Percentiles rank a stretch among this genome's conserved stretches.
Evolutionary conservation across 1,140 invertebrate genomes (phyloP).

Genomic region (Bombus waltoni): DNA sequence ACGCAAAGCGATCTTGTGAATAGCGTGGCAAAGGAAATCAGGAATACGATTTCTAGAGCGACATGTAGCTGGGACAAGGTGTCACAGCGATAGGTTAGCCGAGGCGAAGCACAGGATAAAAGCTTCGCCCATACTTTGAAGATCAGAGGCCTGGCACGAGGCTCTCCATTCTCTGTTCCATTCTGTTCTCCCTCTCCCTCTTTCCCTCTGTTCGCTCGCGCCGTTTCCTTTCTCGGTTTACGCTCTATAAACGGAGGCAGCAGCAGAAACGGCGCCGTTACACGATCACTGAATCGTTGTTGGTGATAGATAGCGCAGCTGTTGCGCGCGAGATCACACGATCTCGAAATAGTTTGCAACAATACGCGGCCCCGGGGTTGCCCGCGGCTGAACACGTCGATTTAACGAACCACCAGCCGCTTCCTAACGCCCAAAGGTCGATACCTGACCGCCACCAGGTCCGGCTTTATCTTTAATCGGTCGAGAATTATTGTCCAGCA

Average conservation of each 20-base stretch:
- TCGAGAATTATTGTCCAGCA: slow-evolving; percentile 41
- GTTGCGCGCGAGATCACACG: slow-evolving; percentile 78
- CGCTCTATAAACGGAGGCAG: slow-evolving; percentile 74
- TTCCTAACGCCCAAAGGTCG: slow-evolving; percentile 8
- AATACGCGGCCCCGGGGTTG: slow-evolving; percentile 64
- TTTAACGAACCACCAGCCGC: slow-evolving; percentile 61
- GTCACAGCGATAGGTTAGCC: slow-evolving; percentile 59
- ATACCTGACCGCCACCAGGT: slow-evolving; percentile 19
- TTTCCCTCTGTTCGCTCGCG: neutral
- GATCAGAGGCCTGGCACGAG: slow-evolving; percentile 74
- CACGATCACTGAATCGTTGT: slow-evolving; percentile 81
- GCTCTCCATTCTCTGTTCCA: slow-evolving; percentile 50
- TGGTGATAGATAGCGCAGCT: slow-evolving; percentile 81
- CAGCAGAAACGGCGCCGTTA: slow-evolving; percentile 61
- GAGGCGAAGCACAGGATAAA: slow-evolving; percentile 59
- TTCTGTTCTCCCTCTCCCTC: slow-evolving; percentile 12
- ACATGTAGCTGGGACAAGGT: slow-evolving; percentile 47
- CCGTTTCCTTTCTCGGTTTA: slow-evolving; percentile 67
- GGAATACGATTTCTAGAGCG: slow-evolving; percentile 56
- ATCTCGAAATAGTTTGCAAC: slow-evolving; percentile 79
- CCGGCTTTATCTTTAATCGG: slow-evolving; percentile 48
- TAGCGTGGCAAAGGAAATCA: slow-evolving; percentile 36
- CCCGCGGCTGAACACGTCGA: slow-evolving; percentile 41
- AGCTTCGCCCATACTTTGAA: slow-evolving; percentile 73
- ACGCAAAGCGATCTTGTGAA: neutral